phyloP scores from a whole-genome alignment of 1,140 invertebrate species.

The Xylocopa sonorina region DNA sequence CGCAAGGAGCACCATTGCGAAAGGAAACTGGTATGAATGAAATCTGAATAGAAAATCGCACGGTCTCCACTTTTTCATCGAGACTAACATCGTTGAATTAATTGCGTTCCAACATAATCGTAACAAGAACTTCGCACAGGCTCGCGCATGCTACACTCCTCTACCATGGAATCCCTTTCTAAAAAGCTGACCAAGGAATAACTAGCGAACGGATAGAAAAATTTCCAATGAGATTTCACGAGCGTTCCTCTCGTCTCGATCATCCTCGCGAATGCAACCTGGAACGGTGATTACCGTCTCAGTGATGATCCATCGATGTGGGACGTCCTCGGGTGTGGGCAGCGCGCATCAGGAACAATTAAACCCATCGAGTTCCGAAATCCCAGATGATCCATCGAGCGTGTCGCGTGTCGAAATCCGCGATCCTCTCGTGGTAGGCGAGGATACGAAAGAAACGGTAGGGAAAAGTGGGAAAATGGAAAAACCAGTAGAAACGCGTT shows the following conservation, averaged over 20 bases:
- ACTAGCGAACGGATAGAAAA: not conserved
- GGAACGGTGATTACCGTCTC: not conserved
- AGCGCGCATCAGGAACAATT: constrained; percentile 5
- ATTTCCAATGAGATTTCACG: not conserved
- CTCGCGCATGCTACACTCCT: too few relatives aligned
- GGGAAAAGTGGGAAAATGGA: not conserved
- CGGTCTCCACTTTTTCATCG: not conserved
- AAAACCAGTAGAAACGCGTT: constrained; percentile 6
- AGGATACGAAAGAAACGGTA: too few relatives aligned
- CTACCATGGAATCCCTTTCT: too few relatives aligned
- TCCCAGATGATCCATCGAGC: constrained; percentile 57
- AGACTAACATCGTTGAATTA: constrained; percentile 15
- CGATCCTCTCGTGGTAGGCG: too few relatives aligned
- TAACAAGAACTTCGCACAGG: not conserved
- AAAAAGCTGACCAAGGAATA: not conserved
- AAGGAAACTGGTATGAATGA: constrained; percentile 20
- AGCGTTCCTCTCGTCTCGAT: not conserved
- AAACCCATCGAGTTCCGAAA: constrained; percentile 40
- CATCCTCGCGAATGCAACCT: not conserved
- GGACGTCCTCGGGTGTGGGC: constrained; percentile 7
- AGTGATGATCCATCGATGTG: not conserved
- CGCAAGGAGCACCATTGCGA: constrained; percentile 20
- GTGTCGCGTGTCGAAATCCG: constrained; percentile 45
- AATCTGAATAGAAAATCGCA: constrained; percentile 34
- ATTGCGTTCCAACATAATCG: not conserved